These are phyloP conservation scores for Anticlea derivata DNA, from an alignment of 2,888 invertebrate species.

Conservation along the genomic window DNA sequence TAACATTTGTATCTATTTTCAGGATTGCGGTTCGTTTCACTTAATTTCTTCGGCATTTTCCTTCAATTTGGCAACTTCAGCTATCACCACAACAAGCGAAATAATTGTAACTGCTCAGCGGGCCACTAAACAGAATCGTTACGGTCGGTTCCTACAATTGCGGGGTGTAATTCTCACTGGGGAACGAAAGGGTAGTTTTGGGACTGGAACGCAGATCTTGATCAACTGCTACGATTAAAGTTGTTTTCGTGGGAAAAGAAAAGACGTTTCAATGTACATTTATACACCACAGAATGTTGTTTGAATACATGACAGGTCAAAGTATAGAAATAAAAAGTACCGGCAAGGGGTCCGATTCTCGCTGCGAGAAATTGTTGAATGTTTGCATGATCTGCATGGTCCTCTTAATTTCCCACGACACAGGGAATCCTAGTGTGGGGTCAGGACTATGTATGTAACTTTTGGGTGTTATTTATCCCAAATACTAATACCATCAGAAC, in stretches of 20 bases:
- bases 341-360: too few species aligned
- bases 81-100: constrained; percentile 21
- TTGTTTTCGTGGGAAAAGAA: constrained; percentile 8
- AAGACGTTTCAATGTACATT: too few species aligned
- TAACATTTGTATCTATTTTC: background rate
- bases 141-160: constrained; percentile 20
- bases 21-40: background rate
- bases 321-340: too few species aligned
- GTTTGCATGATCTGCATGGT: too few species aligned
- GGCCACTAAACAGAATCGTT: constrained; percentile 31
- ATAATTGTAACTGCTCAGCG: constrained; percentile 30
- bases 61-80: constrained; percentile 13
- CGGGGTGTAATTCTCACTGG: constrained; percentile 10
- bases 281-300: too few species aligned
- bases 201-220: constrained; percentile 12
- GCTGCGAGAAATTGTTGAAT: too few species aligned
- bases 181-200: constrained; percentile 13
- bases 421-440: too few species aligned
- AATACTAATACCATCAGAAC: too few species aligned
- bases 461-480: too few species aligned
- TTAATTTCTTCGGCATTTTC: constrained; percentile 10
- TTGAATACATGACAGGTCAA: too few species aligned
- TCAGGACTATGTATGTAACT: too few species aligned
- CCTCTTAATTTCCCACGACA: too few species aligned
- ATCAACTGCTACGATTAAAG: constrained; percentile 11